These are phyloP conservation scores for Tinea pellionella DNA, from an alignment of 2,888 invertebrate genomes.

Conservation along the genomic window DNA sequence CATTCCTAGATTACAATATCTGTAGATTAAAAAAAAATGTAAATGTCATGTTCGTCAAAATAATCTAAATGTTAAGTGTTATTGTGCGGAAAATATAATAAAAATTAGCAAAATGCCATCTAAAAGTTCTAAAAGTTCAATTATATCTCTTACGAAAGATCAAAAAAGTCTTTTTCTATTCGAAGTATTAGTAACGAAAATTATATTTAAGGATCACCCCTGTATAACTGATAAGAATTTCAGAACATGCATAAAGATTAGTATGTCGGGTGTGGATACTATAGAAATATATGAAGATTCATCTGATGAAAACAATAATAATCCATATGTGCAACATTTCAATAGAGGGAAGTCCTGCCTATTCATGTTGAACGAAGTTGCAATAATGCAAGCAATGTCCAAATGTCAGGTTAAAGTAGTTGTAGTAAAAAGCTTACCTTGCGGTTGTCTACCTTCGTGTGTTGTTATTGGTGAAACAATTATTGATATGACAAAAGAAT, in stretches of 20 bases:
- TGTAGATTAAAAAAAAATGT: too few species aligned
- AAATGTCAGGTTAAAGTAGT: constrained; percentile 69
- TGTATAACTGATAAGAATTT: constrained; percentile 56
- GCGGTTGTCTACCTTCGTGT: constrained; percentile 73
- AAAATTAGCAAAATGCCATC: too few species aligned
- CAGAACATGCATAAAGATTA: constrained; percentile 72
- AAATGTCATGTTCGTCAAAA: too few species aligned
- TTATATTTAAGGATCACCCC: constrained; percentile 47
- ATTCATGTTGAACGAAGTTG: constrained; percentile 70
- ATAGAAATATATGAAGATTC: constrained; percentile 72
- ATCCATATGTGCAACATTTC: constrained; percentile 55
- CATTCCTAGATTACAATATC: too few species aligned
- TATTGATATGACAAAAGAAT: constrained; percentile 71
- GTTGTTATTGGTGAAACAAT: constrained; percentile 68
- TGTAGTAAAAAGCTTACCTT: constrained; percentile 71
- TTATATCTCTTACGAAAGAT: neutral
- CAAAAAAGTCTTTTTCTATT: constrained; percentile 69
- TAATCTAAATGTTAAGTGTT: too few species aligned
- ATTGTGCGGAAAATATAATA: too few species aligned
- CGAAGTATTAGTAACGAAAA: constrained; percentile 72
- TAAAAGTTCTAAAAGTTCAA: neutral
- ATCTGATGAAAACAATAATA: constrained; percentile 42
- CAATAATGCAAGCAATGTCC: constrained; percentile 60
- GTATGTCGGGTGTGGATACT: constrained; percentile 68
- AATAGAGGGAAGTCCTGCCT: constrained; percentile 76